Percentiles rank a stretch among this genome's conserved stretches.
Conservation (phyloP, 2,113 vertebrate genomes). For the Psittacus erithacus region DNA sequence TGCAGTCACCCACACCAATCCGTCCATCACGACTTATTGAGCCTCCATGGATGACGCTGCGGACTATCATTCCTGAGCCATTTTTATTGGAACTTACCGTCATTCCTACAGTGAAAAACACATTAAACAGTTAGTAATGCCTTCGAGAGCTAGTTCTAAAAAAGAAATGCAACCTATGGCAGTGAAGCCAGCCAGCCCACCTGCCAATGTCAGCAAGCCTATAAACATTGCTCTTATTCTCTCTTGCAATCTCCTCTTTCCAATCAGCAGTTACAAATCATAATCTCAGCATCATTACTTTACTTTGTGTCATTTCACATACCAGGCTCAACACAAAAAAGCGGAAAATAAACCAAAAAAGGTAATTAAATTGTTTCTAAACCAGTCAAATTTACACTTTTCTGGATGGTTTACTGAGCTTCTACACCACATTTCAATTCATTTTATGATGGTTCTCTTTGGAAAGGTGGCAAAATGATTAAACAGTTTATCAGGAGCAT, state of each 20-base stretch:
- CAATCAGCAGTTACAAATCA: background rate
- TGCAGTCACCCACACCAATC: slow-evolving; percentile 90
- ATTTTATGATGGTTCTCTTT: background rate
- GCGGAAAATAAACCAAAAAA: background rate
- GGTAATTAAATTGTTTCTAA: background rate
- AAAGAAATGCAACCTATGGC: background rate
- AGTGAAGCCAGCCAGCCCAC: background rate
- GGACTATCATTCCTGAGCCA: slow-evolving; percentile 90
- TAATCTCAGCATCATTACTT: background rate
- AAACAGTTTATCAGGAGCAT: background rate
- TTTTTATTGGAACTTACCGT: slow-evolving; percentile 93
- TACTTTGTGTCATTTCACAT: background rate
- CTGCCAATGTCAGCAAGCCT: background rate
- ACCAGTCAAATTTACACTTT: background rate
- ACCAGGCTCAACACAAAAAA: background rate
- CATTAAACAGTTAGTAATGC: background rate
- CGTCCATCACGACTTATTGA: slow-evolving; percentile 93
- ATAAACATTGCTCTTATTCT: background rate
- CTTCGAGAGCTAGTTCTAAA: background rate
- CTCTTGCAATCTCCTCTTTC: background rate
- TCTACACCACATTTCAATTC: background rate
- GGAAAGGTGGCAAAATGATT: background rate
- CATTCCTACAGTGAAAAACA: slow-evolving; percentile 82
- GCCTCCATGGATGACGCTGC: slow-evolving; percentile 92
- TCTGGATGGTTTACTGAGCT: background rate